Percentiles rank a stretch among this genome's conserved stretches.
These are phyloP conservation scores for Phaetusa simplex DNA, from an alignment of 2,113 vertebrate species.

Conservation along the genomic window DNA sequence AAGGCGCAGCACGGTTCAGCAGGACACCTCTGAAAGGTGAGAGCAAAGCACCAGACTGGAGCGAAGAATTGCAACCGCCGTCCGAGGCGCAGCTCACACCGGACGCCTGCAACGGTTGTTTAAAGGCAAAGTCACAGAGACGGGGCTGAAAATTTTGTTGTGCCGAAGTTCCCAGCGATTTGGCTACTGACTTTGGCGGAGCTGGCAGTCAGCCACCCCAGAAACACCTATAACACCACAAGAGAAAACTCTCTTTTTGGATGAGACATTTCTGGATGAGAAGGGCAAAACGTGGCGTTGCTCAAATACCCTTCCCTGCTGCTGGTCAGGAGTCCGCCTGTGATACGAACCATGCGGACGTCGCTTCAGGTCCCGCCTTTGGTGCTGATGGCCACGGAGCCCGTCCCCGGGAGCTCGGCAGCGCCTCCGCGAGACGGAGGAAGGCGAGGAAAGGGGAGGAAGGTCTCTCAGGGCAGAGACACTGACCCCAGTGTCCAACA, in stretches of 20 bases:
- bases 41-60: not conserved
- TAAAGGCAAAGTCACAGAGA: not conserved
- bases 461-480: not conserved
- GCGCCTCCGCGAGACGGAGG: not conserved
- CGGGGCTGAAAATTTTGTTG: not conserved
- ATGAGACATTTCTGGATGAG: accelerated
- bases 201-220: not conserved
- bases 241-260: not conserved
- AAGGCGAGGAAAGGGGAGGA: not conserved
- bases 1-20: not conserved
- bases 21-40: not conserved
- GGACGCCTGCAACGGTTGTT: not conserved
- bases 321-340: not conserved
- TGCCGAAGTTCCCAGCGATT: not conserved
- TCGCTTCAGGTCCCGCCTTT: not conserved
- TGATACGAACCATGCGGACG: not conserved
- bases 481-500: accelerated
- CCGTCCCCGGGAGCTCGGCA: not conserved
- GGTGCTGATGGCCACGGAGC: accelerated
- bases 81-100: not conserved
- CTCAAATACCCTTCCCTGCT: not conserved
- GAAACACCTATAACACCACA: not conserved
- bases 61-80: not conserved
- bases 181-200: not conserved
- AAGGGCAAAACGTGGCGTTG: not conserved